Base-by-base conservation (phyloP, 2,888 invertebrate genomes). In the Dioctria linearis region DNA sequence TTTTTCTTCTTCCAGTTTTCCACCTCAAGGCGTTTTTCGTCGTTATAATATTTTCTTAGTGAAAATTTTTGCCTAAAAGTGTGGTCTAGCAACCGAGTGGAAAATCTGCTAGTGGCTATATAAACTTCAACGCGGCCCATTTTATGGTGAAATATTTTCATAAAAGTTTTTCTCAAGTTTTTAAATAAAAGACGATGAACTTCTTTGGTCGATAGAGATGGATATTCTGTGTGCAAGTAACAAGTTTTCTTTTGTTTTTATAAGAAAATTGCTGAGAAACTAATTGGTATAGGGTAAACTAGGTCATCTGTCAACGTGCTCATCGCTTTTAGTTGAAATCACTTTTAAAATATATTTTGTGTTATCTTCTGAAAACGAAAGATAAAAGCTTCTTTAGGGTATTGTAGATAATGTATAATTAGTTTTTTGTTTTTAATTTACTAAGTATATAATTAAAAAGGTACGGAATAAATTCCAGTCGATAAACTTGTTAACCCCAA, bases 121-220 rank as follows among this genome's bases (percentile, higher is more conserved):
- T 37, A 61, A 61, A 61, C 61, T 61, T 61, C 61, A 61, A 39
- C 61, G 61, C 61, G 5, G 61, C 61, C 61, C 37, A 39, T 61
- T 61, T 61, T 11, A 25, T 37, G 61, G 61, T 61, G 39, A 61
- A 61, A 61, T 61, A 61, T 61, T 61, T 61, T 37, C 6, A 37
- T 4, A 51, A 61, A 61, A 61, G 61, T 61, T 61, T 61, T 39
- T 39, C 37, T 61, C 37, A 61, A 61, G 61, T 61, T 61, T 61
- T 61, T 61, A 61, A 61, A 61, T 61, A 61, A 61, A 51, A 25
- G 54, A 11, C 4, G 37, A 37, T 61, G 37, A 61, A 39, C 61
- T 11, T 37, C 3, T 25, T 61, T 59, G 5, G 8, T 8, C 6
- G 61, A 61, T 39, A 39, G 39, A 5, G 25, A 25, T 25, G 25